Evolutionary conservation across 2,797 vertebrate species (phyloP), one percentile per base, ranked within the genome.

Genomic region (Microctenopoma stevenorrisi): DNA sequence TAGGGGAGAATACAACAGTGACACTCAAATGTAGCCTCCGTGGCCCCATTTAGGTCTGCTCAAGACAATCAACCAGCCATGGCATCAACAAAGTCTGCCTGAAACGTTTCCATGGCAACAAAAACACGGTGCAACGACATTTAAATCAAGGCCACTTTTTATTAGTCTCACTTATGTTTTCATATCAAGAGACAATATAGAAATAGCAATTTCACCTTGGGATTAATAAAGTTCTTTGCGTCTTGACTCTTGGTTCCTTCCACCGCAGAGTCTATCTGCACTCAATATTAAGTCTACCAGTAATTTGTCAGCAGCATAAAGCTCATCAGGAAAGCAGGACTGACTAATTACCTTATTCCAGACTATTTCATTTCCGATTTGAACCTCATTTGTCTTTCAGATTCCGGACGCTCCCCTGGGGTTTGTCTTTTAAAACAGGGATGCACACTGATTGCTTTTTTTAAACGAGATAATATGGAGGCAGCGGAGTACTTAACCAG

Each of bases 381-480:
- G 54, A 85, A 81, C 68, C 80, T 89, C 84, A 85, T 91, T 89
- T 88, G 81, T 89, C 81, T 86, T 59, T 76, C 47, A 74, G 67
- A 78, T 71, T 76, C 51, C 50, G 18, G 64, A 71, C 44, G 48
- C 65, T 70, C 69, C 51, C 68, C 48, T 2, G 38, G 62, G 82
- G 55, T 78, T 60, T 48, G 44, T 68, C 72, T 72, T 62, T 75
- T 76, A 74, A 76, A 87, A 80, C 64, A 44, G 46, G 46, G 38
- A 71, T 40, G 54, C 62, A 33, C 68, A 70, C 77, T 82, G 87
- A 91, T 87, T 88, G 84, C 82, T 87, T 88, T 35, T 22, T 89
- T 83, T 77, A 85, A 89, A 83, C 77, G 66, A 64, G 82, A 79
- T 49, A 74, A 88, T 74, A 81, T 44, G 47, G 47, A 72, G 64